Conservation (phyloP, 2,888 invertebrate genomes). For the Glaucopsyche alexis region DNA sequence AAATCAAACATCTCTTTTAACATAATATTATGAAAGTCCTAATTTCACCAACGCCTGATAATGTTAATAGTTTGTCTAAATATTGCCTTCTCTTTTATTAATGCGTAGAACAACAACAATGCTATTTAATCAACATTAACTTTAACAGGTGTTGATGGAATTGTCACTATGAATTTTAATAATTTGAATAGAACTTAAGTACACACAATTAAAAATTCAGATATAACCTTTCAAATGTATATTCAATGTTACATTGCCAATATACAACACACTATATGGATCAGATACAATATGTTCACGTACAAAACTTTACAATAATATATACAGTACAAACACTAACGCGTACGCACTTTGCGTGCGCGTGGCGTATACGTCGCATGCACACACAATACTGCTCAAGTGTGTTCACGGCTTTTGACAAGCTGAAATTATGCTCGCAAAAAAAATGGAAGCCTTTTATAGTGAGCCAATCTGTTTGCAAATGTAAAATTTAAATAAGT, state of each 20-base stretch:
- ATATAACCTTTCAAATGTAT: slow-evolving; percentile 38
- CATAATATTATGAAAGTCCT: no score
- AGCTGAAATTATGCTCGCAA: background rate
- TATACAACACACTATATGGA: slow-evolving; percentile 50
- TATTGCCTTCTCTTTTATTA: no score
- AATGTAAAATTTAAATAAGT: background rate
- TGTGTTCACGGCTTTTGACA: background rate
- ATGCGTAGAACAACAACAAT: no score
- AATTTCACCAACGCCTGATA: no score
- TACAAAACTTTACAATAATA: slow-evolving; percentile 62
- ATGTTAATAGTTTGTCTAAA: no score
- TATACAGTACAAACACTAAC: slow-evolving; percentile 46
- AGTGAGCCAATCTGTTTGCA: background rate
- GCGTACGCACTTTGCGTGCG: background rate
- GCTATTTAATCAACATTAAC: no score
- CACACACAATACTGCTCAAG: background rate
- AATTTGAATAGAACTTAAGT: background rate
- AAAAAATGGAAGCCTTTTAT: slow-evolving; percentile 19
- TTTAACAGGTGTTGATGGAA: no score
- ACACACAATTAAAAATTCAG: slow-evolving; percentile 25
- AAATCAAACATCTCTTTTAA: no score
- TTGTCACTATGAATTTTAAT: no score
- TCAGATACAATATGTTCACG: slow-evolving; percentile 49
- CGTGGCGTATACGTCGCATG: background rate
- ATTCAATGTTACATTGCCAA: slow-evolving; percentile 39